Evolutionary conservation across 2,888 invertebrate genomes (phyloP).

Genomic region (Serrognathus titanus): DNA sequence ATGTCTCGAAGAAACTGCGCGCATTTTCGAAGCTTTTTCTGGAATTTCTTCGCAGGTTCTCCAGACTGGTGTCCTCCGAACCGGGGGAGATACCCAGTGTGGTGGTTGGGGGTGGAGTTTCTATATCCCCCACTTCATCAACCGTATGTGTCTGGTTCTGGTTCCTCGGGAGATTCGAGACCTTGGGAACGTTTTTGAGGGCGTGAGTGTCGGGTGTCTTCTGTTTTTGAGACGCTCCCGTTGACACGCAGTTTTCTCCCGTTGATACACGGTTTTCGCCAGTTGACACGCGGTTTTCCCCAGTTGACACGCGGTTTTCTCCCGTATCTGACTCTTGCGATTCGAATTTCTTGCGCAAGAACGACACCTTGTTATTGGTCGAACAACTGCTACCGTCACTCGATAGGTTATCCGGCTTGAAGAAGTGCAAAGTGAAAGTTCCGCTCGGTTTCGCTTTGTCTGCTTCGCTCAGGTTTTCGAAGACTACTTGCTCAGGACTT

Average conservation of each 20-base stretch:
- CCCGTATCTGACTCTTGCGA: too few species aligned
- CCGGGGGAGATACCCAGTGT: background rate
- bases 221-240: too few species aligned
- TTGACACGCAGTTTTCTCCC: too few species aligned
- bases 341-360: slow-evolving; percentile 15
- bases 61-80: slow-evolving; percentile 12
- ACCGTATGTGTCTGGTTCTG: background rate
- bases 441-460: background rate
- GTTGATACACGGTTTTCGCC: too few species aligned
- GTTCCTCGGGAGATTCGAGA: slow-evolving; percentile 10
- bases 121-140: background rate
- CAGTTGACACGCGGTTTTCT: too few species aligned
- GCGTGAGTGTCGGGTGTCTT: background rate
- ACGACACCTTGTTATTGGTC: slow-evolving; percentile 10
- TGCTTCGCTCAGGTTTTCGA: slow-evolving; percentile 11
- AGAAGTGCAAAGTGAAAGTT: slow-evolving; percentile 10
- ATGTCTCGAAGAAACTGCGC: slow-evolving; percentile 33
- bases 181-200: slow-evolving; percentile 12
- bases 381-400: slow-evolving; percentile 10
- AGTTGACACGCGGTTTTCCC: too few species aligned
- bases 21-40: slow-evolving; percentile 35
- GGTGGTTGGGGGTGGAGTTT: background rate
- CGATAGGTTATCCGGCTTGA: slow-evolving; percentile 12
- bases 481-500: slow-evolving; percentile 14
- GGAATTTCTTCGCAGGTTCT: slow-evolving; percentile 10